Base-by-base conservation (phyloP, 1,140 invertebrate genomes). In the Listronotus oregonensis region DNA sequence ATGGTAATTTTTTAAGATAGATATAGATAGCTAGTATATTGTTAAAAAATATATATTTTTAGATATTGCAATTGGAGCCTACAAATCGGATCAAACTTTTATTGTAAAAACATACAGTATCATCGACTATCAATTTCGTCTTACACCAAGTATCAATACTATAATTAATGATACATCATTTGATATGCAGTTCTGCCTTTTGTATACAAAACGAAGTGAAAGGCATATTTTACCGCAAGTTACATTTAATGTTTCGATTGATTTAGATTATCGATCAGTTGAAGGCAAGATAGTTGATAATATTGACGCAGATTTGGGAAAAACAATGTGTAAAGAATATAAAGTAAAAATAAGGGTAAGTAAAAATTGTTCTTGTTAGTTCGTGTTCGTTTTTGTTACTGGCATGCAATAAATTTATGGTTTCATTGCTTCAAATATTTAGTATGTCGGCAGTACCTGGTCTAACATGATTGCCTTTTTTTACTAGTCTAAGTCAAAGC, bases 31-130 rank as follows among this genome's bases (percentile, higher is more conserved):
- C n/a, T n/a, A n/a, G n/a, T n/a, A n/a, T n/a, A n/a, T n/a, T n/a
- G n/a, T n/a, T n/a, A n/a, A n/a, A n/a, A n/a, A n/a, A n/a, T n/a
- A n/a, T 27, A 27, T 31, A 27, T 66, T 81, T 79, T 58, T 71
- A 80, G 85, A 89, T 76, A 73, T 90, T 55, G 87, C 85, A 0
- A 76, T 90, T 5, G 88, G 88, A 9, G 86, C 87, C 0, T 83
- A 84, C 50, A 78, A 83, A 31, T 85, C 83, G 14, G 82, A 80
- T 31, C 79, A 83, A 44, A 81, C 81, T 0, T 83, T 85, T 59
- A 43, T 89, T 8, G 81, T 87, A 27, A 80, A 80, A 47, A 83
- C 84, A 9, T 80, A 83, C 64, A 85, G 85, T 1, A 84, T 88
- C 1, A 76, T 89, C 4, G 81, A 79, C 64, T 69, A 82, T 2